Conservation (phyloP, 1,140 invertebrate species). For the Diorhabda sublineata region DNA sequence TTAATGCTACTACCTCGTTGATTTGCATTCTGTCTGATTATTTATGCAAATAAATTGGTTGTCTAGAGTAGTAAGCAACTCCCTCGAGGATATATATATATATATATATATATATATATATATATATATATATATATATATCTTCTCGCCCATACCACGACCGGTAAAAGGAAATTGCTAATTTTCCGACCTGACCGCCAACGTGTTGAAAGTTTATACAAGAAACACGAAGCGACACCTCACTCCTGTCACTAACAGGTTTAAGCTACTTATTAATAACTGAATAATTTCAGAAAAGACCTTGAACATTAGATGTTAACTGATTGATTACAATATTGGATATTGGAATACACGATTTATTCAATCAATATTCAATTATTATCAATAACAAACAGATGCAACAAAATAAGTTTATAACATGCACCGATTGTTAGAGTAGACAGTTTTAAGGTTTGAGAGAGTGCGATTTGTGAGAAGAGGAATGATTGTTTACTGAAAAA, state of each 20-base stretch:
- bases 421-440: too few species aligned
- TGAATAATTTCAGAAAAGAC: background rate
- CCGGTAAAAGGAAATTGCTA: slow-evolving; percentile 41
- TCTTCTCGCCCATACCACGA: slow-evolving; percentile 18
- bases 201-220: background rate
- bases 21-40: slow-evolving; percentile 45
- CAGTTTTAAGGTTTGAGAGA: too few species aligned
- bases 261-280: background rate
- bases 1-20: slow-evolving; percentile 38
- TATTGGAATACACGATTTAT: too few species aligned
- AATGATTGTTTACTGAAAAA: too few species aligned
- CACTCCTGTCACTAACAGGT: slow-evolving; percentile 5
- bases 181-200: slow-evolving; percentile 38
- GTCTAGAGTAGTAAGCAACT: slow-evolving; percentile 26
- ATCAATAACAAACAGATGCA: too few species aligned
- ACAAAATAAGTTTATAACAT: too few species aligned
- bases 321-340: too few species aligned
- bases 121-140: slow-evolving; percentile 20
- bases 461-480: too few species aligned
- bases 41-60: slow-evolving; percentile 42
- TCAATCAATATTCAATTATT: too few species aligned
- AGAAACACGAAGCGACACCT: slow-evolving; percentile 1
- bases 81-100: slow-evolving; percentile 13
- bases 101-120: slow-evolving; percentile 8
- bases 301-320: too few species aligned